Percentiles rank a stretch among this genome's conserved stretches.
These are phyloP conservation scores for Platycercus adscitus DNA, from an alignment of 2,113 vertebrate genomes.

Conservation along the genomic window DNA sequence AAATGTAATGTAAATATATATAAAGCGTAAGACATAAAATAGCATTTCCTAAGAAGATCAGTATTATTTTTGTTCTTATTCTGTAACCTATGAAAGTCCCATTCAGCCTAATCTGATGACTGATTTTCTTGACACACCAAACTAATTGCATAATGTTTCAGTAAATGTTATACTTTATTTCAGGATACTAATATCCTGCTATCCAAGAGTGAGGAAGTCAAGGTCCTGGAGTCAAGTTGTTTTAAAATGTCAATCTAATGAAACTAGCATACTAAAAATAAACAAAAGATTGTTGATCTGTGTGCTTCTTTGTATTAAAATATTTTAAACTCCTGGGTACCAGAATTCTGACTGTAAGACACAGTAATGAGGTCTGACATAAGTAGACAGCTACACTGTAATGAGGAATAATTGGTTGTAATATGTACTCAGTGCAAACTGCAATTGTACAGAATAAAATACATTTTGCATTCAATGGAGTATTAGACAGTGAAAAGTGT, in stretches of 20 bases:
- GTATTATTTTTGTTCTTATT: background rate
- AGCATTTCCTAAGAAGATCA: background rate
- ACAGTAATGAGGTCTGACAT: conserved; percentile 39
- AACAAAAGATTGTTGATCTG: conserved; percentile 17
- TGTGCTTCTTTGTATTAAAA: conserved; percentile 35
- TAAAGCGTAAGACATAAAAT: background rate
- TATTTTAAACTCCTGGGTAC: conserved; percentile 24
- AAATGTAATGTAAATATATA: too few relatives aligned
- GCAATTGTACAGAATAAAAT: background rate
- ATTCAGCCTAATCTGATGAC: background rate
- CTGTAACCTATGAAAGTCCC: background rate
- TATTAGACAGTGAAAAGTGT: background rate
- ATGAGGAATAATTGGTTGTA: conserved; percentile 59
- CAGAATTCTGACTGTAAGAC: background rate
- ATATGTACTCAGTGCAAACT: conserved; percentile 12
- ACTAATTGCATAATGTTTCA: background rate
- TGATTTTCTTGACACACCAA: background rate
- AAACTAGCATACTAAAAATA: conserved; percentile 30
- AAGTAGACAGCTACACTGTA: conserved; percentile 36
- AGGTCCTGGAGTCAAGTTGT: background rate
- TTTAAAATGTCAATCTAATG: conserved; percentile 31
- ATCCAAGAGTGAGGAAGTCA: background rate
- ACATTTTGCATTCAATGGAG: conserved; percentile 11
- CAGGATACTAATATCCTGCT: background rate
- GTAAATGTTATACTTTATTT: background rate